A percentile compares a stretch with the other conserved stretches of the same genome.
These are phyloP conservation scores for Eonycteris spelaea DNA, from an alignment of 2,113 vertebrate genomes.

Conservation along the genomic window DNA sequence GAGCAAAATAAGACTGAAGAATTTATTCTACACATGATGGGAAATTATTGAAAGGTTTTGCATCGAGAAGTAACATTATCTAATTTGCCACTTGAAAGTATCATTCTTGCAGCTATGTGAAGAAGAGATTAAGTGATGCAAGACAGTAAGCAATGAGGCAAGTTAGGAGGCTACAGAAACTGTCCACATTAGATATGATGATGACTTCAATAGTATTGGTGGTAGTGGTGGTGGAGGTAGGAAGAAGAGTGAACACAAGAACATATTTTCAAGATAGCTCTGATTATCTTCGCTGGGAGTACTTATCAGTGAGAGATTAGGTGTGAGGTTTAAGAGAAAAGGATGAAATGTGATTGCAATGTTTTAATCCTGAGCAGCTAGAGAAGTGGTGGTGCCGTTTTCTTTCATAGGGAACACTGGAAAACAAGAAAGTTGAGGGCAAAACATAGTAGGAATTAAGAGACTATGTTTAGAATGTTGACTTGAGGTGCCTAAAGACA, in stretches of 20 bases:
- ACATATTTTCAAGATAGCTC: background rate
- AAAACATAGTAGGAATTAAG: background rate
- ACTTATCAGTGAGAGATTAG: background rate
- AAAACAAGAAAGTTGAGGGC: background rate
- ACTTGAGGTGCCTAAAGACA: background rate
- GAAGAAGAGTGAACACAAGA: background rate
- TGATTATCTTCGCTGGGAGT: background rate
- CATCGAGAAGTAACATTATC: background rate
- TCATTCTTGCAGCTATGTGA: background rate
- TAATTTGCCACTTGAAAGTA: background rate
- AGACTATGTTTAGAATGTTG: background rate
- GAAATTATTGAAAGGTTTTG: background rate
- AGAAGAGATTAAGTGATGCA: background rate
- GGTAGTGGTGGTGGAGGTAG: background rate
- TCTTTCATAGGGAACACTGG: background rate
- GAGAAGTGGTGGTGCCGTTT: background rate
- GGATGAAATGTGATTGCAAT: background rate
- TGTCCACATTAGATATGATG: background rate
- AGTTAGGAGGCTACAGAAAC: background rate
- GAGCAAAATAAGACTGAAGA: background rate
- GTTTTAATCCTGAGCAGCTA: background rate
- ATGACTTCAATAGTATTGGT: rapidly evolving
- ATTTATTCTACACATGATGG: background rate
- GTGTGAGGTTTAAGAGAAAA: background rate
- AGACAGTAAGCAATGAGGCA: background rate